Evolutionary conservation across 2,888 invertebrate genomes (phyloP), one percentile per base, ranked within the genome.

Genomic region (Morpho helenor): DNA sequence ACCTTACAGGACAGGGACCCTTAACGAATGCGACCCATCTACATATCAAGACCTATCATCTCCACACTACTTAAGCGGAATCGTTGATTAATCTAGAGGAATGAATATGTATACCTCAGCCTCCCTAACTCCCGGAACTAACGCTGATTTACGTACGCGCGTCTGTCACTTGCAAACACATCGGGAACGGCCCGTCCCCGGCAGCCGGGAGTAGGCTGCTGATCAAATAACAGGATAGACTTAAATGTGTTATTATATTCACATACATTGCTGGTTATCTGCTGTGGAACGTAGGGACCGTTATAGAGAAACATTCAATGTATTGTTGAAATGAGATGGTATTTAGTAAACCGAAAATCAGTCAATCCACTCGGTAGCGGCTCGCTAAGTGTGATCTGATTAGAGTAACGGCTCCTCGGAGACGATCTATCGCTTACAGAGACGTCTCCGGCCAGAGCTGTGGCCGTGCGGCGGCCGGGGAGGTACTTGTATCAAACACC

Each of bases 131-230:
- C 16, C 16, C 3, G 43, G 9, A 49, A 10, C 49, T 31, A 16
- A 39, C 52, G 45, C 31, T 52, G 52, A 51, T 52, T 52, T 52
- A 52, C 45, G 52, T 57, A 57, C 49, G 55, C 56, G 47, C 55
- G 60, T 60, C 57, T 62, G 62, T 60, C 62, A 60, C 60, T 58
- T 51, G 57, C 62, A 62, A 60, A 58, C 55, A 55, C 48, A 52
- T 44, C 57, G 55, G 23, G 40, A 42, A 52, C 46, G 46, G 10
- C 44, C 43, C 57, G 57, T 23, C 57, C 57, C 60, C 31, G 52
- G 55, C 60, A 50, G 52, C 23, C 31, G 31, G 3, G 3, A 31
- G 2, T 31, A 31, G 31, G 31, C 4, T 3, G 31, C 5, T 5
- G 31, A 5, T 31, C 3, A 31, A 31, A 31, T 31, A 31, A 31